Percentiles rank a stretch among this genome's conserved stretches.
These are phyloP conservation scores for Anoplius nigerrimus DNA, from an alignment of 2,888 invertebrate species.

Conservation along the genomic window DNA sequence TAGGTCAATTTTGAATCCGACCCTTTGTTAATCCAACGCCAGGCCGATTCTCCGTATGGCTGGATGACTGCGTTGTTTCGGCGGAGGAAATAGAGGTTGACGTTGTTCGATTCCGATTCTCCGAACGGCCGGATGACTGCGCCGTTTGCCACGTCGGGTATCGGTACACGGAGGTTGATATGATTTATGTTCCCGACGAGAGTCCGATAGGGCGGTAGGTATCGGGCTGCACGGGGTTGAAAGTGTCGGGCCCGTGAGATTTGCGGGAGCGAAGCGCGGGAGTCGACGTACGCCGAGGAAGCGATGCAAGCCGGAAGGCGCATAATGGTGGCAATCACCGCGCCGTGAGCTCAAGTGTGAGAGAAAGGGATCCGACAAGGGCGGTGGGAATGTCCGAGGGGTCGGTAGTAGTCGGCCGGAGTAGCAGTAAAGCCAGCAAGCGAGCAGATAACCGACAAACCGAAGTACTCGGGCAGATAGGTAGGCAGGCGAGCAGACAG, in stretches of 20 bases:
- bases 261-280: constrained; percentile 1
- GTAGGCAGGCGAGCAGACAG: constrained; percentile 5
- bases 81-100: too few relatives aligned
- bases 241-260: neutral
- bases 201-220: too few relatives aligned
- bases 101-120: too few relatives aligned
- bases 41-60: too few relatives aligned
- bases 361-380: neutral
- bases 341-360: neutral
- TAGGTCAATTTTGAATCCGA: too few relatives aligned
- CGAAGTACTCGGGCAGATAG: neutral
- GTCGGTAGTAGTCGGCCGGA: constrained; percentile 20
- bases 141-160: too few relatives aligned
- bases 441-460: constrained; percentile 13
- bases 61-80: too few relatives aligned
- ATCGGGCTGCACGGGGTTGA: neutral
- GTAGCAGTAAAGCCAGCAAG: constrained; percentile 30
- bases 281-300: constrained; percentile 37
- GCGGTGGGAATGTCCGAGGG: constrained; percentile 37
- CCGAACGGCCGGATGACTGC: too few relatives aligned
- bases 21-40: too few relatives aligned
- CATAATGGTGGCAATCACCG: neutral
- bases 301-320: constrained; percentile 18
- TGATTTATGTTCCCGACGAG: too few relatives aligned
- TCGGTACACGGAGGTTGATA: too few relatives aligned